Conservation (phyloP, 2,888 invertebrate genomes). For the Atethmia centrago region DNA sequence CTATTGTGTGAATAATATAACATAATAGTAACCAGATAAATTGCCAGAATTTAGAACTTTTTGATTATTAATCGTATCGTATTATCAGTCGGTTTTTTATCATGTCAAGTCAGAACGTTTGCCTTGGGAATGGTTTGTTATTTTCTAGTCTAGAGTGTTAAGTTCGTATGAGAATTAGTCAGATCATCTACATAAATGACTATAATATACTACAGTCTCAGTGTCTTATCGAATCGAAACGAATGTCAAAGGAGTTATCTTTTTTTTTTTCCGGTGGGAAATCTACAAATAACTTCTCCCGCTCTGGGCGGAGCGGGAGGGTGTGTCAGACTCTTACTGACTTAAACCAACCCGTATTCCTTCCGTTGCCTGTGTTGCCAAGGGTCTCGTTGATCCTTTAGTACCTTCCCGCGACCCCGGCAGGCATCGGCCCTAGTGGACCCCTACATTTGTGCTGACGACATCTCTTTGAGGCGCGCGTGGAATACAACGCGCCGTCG, state of each 20-base stretch:
- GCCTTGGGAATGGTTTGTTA: not conserved
- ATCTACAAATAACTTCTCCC: too few relatives aligned
- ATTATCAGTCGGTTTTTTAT: not conserved
- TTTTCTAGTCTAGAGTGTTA: not conserved
- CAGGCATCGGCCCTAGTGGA: too few relatives aligned
- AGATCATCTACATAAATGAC: not conserved
- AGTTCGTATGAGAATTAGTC: not conserved
- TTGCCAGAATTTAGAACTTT: not conserved
- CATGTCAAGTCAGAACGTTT: not conserved
- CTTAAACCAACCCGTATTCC: too few relatives aligned
- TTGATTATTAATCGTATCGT: not conserved
- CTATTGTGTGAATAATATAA: constrained; percentile 22
- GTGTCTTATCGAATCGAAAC: not conserved
- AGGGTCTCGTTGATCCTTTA: too few relatives aligned
- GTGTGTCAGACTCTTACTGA: too few relatives aligned
- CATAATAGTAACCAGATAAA: not conserved
- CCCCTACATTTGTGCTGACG: too few relatives aligned
- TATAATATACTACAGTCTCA: not conserved
- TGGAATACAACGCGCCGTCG: too few relatives aligned
- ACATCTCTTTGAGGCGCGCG: too few relatives aligned
- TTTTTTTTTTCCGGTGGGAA: too few relatives aligned
- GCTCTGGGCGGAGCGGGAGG: too few relatives aligned
- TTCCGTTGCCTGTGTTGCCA: too few relatives aligned
- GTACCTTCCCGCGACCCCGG: too few relatives aligned
- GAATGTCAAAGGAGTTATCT: not conserved